Evolutionary conservation across 2,888 invertebrate genomes (phyloP).

Genomic region (Choreutis nemorana): DNA sequence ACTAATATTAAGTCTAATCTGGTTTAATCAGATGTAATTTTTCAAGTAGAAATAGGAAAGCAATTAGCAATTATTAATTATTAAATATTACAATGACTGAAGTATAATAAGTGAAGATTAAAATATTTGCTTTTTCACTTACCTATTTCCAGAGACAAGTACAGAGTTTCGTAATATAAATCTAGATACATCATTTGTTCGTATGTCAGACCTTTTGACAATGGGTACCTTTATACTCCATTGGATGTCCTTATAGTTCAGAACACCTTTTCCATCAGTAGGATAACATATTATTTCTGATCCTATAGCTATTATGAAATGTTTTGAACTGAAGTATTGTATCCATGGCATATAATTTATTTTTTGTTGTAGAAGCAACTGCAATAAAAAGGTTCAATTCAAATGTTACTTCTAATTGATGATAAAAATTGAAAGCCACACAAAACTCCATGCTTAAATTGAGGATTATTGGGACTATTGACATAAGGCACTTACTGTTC

Average conservation of each 20-base stretch:
- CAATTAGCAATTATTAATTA: too few relatives aligned
- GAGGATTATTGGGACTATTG: background rate
- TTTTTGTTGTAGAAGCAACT: constrained; percentile 32
- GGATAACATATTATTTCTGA: constrained; percentile 33
- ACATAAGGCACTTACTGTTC: constrained; percentile 17
- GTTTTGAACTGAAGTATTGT: constrained; percentile 26
- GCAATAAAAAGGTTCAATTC: too few relatives aligned
- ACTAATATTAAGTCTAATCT: background rate
- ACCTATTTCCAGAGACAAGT: constrained; percentile 54
- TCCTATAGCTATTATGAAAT: constrained; percentile 32
- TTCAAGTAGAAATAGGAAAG: too few relatives aligned
- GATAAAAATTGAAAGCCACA: too few relatives aligned
- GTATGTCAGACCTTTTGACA: constrained; percentile 32
- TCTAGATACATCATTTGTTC: constrained; percentile 54
- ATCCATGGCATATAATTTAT: constrained; percentile 55
- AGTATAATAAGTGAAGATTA: background rate
- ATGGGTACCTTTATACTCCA: constrained; percentile 43
- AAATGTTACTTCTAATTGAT: background rate
- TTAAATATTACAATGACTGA: too few relatives aligned
- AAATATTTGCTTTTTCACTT: constrained; percentile 3
- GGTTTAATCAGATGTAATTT: too few relatives aligned
- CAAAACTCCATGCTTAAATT: background rate
- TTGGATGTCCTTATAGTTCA: constrained; percentile 16
- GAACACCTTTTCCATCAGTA: constrained; percentile 25
- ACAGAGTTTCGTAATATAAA: constrained; percentile 35